phyloP scores from a whole-genome alignment of 2,888 invertebrate genomes.

The Pilophorus perplexus region DNA sequence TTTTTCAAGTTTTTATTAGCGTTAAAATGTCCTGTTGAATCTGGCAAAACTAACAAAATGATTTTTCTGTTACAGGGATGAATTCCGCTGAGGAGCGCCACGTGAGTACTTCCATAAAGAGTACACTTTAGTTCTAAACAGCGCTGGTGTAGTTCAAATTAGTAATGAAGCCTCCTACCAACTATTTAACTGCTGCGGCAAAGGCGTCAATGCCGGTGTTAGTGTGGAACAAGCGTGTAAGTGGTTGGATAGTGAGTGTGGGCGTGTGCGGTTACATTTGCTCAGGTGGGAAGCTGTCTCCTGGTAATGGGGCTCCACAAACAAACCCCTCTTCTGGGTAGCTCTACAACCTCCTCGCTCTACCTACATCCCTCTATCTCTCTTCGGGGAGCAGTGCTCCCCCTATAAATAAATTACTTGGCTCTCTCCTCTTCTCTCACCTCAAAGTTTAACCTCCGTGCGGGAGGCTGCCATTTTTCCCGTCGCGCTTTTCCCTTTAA shows the following conservation, averaged over 20 bases:
- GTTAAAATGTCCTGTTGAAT: too few species aligned
- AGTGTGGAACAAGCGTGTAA: too few species aligned
- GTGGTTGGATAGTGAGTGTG: too few species aligned
- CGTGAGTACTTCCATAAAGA: constrained; percentile 57
- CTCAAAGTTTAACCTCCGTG: constrained; percentile 38
- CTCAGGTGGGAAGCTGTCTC: constrained; percentile 21
- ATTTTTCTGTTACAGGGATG: constrained; percentile 57
- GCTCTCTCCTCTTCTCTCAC: constrained; percentile 31
- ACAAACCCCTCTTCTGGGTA: constrained; percentile 38
- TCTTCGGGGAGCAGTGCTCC: too few species aligned
- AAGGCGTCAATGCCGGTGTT: background rate
- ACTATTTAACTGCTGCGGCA: constrained; percentile 1
- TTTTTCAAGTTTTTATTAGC: too few species aligned
- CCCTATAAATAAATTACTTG: constrained; percentile 31
- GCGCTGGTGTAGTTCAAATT: too few species aligned
- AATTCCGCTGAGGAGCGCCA: constrained; percentile 65
- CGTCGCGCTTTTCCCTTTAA: constrained; percentile 30
- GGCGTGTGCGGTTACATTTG: constrained; percentile 36
- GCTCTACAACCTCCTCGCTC: too few species aligned
- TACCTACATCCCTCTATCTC: too few species aligned
- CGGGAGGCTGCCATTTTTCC: constrained; percentile 30
- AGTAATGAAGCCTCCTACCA: too few species aligned
- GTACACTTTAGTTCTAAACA: too few species aligned
- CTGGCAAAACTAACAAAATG: too few species aligned
- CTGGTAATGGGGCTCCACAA: constrained; percentile 32